Conservation (phyloP, 92 coral and sea anemone genomes). For the Actinostola sp. region DNA sequence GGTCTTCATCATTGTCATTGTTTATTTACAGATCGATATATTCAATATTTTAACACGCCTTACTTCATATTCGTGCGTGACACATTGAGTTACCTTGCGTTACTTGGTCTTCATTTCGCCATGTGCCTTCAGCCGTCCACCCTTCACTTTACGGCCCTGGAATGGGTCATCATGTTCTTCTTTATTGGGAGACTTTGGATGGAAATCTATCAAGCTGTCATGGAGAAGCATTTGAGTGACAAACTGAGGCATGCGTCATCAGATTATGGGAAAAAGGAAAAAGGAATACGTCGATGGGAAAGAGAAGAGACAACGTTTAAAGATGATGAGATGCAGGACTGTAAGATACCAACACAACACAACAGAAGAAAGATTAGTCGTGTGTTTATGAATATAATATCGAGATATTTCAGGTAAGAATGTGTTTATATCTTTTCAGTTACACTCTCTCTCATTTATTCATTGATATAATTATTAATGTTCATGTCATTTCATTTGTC, state of each 20-base stretch:
- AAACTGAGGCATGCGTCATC: too few relatives aligned
- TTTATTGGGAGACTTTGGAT: constrained; percentile 10
- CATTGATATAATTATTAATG: background rate
- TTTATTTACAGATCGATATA: constrained; percentile 7
- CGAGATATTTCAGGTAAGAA: constrained; percentile 3
- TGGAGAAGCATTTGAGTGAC: background rate
- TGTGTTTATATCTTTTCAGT: background rate
- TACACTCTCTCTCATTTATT: background rate
- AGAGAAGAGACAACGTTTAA: too few relatives aligned
- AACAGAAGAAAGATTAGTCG: background rate
- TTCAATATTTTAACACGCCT: constrained; percentile 19
- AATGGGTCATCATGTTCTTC: constrained; percentile 18
- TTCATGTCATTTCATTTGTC: background rate
- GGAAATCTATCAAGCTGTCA: constrained; percentile 2
- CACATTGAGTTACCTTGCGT: constrained; percentile 24
- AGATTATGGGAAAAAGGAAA: too few relatives aligned
- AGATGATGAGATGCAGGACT: too few relatives aligned
- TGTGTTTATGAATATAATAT: background rate
- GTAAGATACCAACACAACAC: background rate
- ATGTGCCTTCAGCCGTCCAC: constrained; percentile 22
- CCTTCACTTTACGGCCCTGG: constrained; percentile 5
- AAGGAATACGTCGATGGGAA: background rate
- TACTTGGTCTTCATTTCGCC: constrained; percentile 30
- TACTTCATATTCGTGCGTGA: constrained; percentile 28
- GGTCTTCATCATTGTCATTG: too few relatives aligned